Evolutionary conservation across 2,113 vertebrate genomes (phyloP).

Genomic region (Emydura subglobosa): DNA sequence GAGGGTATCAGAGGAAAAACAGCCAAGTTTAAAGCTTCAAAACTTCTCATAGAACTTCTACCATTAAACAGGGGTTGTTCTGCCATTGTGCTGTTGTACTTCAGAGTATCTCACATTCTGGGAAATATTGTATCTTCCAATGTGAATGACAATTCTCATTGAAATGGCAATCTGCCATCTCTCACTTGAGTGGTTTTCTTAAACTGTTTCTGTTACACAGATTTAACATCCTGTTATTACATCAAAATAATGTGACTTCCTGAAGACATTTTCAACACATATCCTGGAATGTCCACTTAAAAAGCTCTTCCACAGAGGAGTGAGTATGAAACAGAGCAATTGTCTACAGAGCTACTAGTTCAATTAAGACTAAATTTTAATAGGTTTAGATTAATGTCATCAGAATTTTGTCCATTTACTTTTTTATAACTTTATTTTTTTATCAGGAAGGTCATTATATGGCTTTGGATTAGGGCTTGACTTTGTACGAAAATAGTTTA

Average conservation of each 20-base stretch:
- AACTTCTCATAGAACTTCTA: constrained; percentile 9
- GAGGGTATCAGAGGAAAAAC: neutral
- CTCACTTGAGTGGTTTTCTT: constrained; percentile 55
- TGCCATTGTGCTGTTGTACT: neutral
- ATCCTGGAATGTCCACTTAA: neutral
- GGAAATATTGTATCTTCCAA: constrained; percentile 29
- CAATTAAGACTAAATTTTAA: constrained; percentile 5
- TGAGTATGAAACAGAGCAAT: constrained; percentile 39
- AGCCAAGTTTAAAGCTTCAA: neutral
- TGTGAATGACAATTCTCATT: constrained; percentile 37
- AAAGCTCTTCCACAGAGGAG: constrained; percentile 25
- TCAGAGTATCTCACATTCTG: constrained; percentile 18
- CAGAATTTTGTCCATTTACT: neutral
- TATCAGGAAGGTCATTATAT: neutral
- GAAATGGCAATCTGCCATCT: constrained; percentile 58
- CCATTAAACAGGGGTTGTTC: neutral
- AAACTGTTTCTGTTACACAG: constrained; percentile 24
- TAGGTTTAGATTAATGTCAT: neutral
- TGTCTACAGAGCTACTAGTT: neutral
- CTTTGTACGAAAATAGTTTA: neutral
- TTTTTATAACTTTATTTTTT: constrained; percentile 29
- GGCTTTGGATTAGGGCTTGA: neutral
- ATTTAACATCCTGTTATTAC: constrained; percentile 35
- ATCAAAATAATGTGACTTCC: constrained; percentile 47
- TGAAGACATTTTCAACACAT: neutral